Base-by-base conservation (phyloP, 2,888 invertebrate genomes). In the Cephus pygmeus region DNA sequence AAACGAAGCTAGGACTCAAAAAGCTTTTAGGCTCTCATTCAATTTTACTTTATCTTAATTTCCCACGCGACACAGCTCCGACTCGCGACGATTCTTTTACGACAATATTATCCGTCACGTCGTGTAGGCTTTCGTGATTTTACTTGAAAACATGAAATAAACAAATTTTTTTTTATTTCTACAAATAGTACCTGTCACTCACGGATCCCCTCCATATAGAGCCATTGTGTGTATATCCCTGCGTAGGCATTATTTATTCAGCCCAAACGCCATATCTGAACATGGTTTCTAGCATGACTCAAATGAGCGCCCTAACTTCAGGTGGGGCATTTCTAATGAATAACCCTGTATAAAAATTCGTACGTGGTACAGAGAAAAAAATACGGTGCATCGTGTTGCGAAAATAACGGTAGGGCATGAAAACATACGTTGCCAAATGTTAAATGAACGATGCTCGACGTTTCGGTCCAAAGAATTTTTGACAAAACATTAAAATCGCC, bases 1-100 rank as follows among this genome's bases (percentile, higher is more conserved):
- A 71, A 71, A 71, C 23, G 23, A 56, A 23, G 9, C 15, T 23
- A 56, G 40, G 40, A 71, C 71, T 33, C 71, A 34, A 71, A 71
- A 71, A 71, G 71, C 71, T 71, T 71, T 56, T 56, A 56, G 40
- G 40, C 40, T 23, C 73, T 75, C 73, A 68, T 77, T 76, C 75
- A 68, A 76, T 15, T 30, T 80, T 79, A 80, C 79, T 75, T 75
- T 71, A 40, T 34, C 56, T 71, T 79, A 71, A 33, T 33, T 74
- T 33, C 73, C 15, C 12, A 23, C 34, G n/a, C n/a, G 31, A 34
- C 34, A 6, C 40, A 9, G 23, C 6, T 9, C 23, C 40, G 40
- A 15, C 6, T 56, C 40, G 23, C 23, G 40, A 23, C 40, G 23
- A 56, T 56, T 56, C 23, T 56, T 56, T 56, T 23, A 56, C 9